Percentiles rank a stretch among this genome's conserved stretches.
Conservation (phyloP, 2,797 vertebrate species). For the Sebastes aleutianus region DNA sequence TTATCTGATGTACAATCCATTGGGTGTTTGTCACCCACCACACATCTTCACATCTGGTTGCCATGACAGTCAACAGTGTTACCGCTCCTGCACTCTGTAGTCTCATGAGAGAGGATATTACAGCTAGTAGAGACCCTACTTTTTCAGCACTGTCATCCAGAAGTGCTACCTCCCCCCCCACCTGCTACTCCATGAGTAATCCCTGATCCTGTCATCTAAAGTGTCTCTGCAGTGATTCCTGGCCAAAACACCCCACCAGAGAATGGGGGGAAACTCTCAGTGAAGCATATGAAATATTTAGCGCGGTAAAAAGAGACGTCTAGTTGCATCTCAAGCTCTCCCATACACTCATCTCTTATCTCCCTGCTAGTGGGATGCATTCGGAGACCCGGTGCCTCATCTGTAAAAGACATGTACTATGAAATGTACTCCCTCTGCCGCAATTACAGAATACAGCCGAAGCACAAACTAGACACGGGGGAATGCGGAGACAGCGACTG, state of each 20-base stretch:
- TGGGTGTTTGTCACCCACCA: not conserved
- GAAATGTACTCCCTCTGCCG: constrained; percentile 50
- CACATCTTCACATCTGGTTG: constrained; percentile 12
- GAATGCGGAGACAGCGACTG: constrained; percentile 19
- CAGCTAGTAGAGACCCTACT: not conserved
- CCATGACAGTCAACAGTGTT: constrained; percentile 20
- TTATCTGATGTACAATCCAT: constrained; percentile 11
- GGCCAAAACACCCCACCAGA: constrained; percentile 3
- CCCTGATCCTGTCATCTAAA: constrained; percentile 15
- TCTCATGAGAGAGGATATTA: constrained; percentile 30
- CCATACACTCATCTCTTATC: constrained; percentile 36
- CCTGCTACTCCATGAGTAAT: not conserved
- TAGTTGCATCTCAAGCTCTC: constrained; percentile 45
- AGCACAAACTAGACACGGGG: constrained; percentile 60
- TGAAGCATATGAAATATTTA: constrained; percentile 64
- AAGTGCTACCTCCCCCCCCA: not conserved
- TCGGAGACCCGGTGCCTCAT: constrained; percentile 36
- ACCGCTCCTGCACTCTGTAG: not conserved
- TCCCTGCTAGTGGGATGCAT: constrained; percentile 18
- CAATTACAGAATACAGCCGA: constrained; percentile 52
- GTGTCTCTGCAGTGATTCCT: constrained; percentile 29
- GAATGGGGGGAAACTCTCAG: not conserved
- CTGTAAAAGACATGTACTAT: constrained; percentile 37
- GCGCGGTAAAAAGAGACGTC: constrained; percentile 35
- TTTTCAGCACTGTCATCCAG: constrained; percentile 17